These are phyloP conservation scores for Scaptomyza graminum DNA, from an alignment of 1,140 invertebrate genomes.

Conservation along the genomic window DNA sequence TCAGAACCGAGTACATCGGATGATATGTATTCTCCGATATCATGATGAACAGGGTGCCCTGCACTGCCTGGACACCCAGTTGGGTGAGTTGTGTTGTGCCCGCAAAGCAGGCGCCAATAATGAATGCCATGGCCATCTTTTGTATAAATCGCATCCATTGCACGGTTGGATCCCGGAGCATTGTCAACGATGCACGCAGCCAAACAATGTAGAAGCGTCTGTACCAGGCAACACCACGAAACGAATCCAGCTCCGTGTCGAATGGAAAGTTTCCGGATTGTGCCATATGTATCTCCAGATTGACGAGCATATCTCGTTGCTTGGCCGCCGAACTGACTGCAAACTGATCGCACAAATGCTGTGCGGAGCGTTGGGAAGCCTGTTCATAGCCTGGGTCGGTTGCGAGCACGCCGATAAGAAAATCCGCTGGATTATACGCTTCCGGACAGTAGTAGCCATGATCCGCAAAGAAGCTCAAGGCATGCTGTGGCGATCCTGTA, in stretches of 20 bases:
- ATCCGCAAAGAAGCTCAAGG: conserved; percentile 92
- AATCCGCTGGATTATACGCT: conserved; percentile 97
- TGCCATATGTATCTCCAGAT: conserved; percentile 87
- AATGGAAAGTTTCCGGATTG: conserved; percentile 83
- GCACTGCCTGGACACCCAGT: conserved; percentile 91
- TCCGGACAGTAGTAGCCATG: conserved; percentile 91
- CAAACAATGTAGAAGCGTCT: conserved; percentile 89
- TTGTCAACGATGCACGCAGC: conserved; percentile 88
- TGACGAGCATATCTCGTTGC: conserved; percentile 89
- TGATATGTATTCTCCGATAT: conserved; percentile 94
- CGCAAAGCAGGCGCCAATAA: conserved; percentile 91
- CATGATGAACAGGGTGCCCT: conserved; percentile 91
- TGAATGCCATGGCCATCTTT: conserved; percentile 92
- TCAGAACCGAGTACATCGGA: conserved; percentile 93
- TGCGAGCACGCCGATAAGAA: conserved; percentile 93
- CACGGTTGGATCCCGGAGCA: conserved; percentile 89
- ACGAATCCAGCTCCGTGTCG: conserved; percentile 79
- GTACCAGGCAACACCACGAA: conserved; percentile 86
- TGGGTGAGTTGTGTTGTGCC: conserved; percentile 89
- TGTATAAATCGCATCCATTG: conserved; percentile 89
- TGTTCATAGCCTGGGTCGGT: conserved; percentile 90
- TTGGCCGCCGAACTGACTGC: conserved; percentile 90
- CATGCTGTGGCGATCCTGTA: conserved; percentile 90
- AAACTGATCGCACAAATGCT: conserved; percentile 90
- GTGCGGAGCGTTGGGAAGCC: conserved; percentile 86